Conservation (phyloP, 30 jellyfish, hydroid and myxozoan genomes). For the Turritopsis dohrnii region DNA sequence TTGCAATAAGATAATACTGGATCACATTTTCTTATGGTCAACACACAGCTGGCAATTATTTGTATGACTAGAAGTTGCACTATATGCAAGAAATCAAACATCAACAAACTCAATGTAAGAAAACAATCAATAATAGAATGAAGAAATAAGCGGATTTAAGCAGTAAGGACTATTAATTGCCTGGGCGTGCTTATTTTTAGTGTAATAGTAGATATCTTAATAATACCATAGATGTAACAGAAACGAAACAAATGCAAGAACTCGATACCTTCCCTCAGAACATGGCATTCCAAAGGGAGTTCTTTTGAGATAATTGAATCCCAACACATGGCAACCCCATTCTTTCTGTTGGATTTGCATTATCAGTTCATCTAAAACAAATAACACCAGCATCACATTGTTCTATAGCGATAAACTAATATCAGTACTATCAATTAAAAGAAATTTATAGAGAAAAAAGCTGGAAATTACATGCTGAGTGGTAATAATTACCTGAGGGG, state of each 20-base stretch:
- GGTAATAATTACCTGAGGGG: constrained; percentile 99
- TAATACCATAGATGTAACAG: background rate
- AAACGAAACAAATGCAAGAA: background rate
- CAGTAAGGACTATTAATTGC: too few relatives aligned
- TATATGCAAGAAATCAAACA: too few relatives aligned
- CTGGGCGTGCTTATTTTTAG: too few relatives aligned
- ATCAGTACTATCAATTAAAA: too few relatives aligned
- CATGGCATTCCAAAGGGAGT: constrained; percentile 85
- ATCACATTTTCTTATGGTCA: constrained; percentile 63
- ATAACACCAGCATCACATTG: constrained; percentile 86
- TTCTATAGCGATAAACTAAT: too few relatives aligned
- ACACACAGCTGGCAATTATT: constrained; percentile 70
- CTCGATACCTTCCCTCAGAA: constrained; percentile 92
- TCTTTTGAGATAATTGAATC: constrained; percentile 91
- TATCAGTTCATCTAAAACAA: constrained; percentile 81
- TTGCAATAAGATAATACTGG: constrained; percentile 92
- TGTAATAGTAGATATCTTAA: too few relatives aligned
- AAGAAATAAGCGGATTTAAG: too few relatives aligned
- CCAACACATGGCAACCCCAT: constrained; percentile 71
- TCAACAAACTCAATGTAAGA: too few relatives aligned
- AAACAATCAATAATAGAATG: too few relatives aligned
- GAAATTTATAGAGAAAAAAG: too few relatives aligned
- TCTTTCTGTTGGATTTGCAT: constrained; percentile 72
- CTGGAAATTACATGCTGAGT: too few relatives aligned
- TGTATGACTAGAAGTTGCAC: constrained; percentile 83